Evolutionary conservation across 2,113 vertebrate genomes (phyloP).

Genomic region (Takifugu flavidus): DNA sequence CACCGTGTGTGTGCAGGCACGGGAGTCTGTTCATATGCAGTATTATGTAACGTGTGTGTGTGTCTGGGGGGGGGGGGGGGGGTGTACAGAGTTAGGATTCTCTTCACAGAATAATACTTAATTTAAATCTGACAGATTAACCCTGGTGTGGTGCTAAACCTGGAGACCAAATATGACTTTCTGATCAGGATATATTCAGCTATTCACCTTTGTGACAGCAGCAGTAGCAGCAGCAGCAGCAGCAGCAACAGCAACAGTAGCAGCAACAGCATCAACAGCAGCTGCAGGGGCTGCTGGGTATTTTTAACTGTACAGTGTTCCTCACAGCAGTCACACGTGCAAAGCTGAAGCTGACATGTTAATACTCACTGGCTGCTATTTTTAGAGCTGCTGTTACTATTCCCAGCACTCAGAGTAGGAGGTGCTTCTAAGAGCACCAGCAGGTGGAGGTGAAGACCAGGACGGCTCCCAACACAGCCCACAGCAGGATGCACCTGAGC

Average conservation of each 20-base stretch:
- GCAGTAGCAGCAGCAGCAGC: too few species aligned
- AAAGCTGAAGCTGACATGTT: slow-evolving; percentile 74
- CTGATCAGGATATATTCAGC: too few species aligned
- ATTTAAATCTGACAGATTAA: too few species aligned
- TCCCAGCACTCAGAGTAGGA: slow-evolving; percentile 75
- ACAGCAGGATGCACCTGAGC: too few species aligned
- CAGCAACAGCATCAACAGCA: too few species aligned
- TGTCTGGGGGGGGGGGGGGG: background rate
- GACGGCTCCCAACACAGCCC: background rate
- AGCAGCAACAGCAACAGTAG: too few species aligned
- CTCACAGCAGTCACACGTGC: slow-evolving; percentile 61
- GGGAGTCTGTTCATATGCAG: slow-evolving; percentile 57
- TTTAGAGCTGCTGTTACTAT: slow-evolving; percentile 81
- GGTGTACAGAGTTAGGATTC: slow-evolving; percentile 3
- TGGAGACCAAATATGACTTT: too few species aligned
- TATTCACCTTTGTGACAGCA: too few species aligned
- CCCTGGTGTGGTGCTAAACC: too few species aligned
- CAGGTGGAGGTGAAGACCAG: background rate
- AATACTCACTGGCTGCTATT: slow-evolving; percentile 80
- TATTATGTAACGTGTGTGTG: slow-evolving; percentile 33
- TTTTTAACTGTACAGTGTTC: slow-evolving; percentile 49
- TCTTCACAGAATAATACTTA: too few species aligned
- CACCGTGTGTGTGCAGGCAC: too few species aligned
- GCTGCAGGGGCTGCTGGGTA: slow-evolving; percentile 16
- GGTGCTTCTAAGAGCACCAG: background rate